Base-by-base conservation (phyloP, 35 echinoderm and acorn worm genomes). In the Amphiura filiformis region DNA sequence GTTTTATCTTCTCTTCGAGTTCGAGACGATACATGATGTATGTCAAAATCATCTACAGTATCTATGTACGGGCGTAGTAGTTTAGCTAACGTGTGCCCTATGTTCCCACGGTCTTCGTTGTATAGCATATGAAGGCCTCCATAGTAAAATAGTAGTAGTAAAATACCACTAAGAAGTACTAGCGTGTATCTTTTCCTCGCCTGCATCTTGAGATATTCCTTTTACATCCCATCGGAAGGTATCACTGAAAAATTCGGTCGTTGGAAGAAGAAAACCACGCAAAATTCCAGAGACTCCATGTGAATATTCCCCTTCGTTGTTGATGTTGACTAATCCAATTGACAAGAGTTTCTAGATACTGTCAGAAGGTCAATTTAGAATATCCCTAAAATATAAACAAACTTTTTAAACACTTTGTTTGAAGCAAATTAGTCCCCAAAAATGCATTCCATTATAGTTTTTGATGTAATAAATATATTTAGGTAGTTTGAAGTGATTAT, bases 101-200 rank as follows among this genome's bases (percentile, higher is more conserved):
- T 4, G 78, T 26, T 86, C 20, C 56, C 80, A 36, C 76, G 81
- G 49, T 85, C 42, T 86, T 76, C 57, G 11, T 56, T 82, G 61
- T 88, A 44, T 75, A 88, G 90, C 81, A 93, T 90, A 56, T 93
- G 95, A 61, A 97, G 78, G 30, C 91, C 92, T 70, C 81, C 84
- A 70, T 91, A 90, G 65, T 97, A 97, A 56, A 97, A 49, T 38
- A 97, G 61, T 39, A 97, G 79, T 76, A 97, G 40, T 64, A 93
- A 90, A 77, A 97, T 37, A 38, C 81, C 88, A 34, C 92, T 91
- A 41, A 91, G 76, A 14, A 90, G 49, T 76, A 93, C 91, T 77
- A 97, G 88, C 80, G 81, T 89, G 84, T 97, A 97, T 32, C 95
- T 87, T 84, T 93, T 97, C 47, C 86, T 90, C 12, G 92, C 91